Base-by-base conservation (phyloP, 2,888 invertebrate species). In the Caenorhabditis sp. region DNA sequence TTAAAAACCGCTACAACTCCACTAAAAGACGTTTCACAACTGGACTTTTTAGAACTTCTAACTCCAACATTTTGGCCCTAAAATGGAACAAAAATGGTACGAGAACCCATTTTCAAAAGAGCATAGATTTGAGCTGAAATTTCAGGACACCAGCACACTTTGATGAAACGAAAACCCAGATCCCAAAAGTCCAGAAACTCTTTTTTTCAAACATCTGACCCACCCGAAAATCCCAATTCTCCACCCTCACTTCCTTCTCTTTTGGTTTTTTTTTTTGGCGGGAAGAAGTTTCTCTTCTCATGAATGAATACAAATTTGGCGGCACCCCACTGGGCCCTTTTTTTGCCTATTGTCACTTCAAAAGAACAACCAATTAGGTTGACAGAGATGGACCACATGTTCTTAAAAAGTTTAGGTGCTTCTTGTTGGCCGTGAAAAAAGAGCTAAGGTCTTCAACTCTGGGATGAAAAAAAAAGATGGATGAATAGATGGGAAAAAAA, bases 231-330 rank as follows among this genome's bases (percentile, higher is more conserved):
- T 26, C 54, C 26, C 14, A 14, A 47, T 8, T 49, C 31, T 28
- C 47, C 64, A 64, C 64, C 64, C 64, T 19, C 63, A 63, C 63
- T 63, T 54, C 54, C 44, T 41, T 14, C 61, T n/a, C n/a, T 22
- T 38, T 38, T 26, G 19, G 38, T 24, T 63, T 63, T 61, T n/a
- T n/a, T 61, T 44, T 63, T 47, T 19, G 22, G 31, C 64, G 14
- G 16, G 28, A 26, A 28, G 38, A 41, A 64, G 47, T 64, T 41
- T 44, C 70, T 38, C 12, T 38, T 6, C 12, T 12, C 58, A 70
- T 69, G 76, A 69, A 68, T 69, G 69, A 69, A 76, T 69, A 76
- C 76, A 75, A 75, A 75, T 68, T 75, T 75, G 64, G 35, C 8
- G 44, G 24, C 38, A 41, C 51, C 59, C 76, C 66, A 51, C 58